Evolutionary conservation across 2,113 vertebrate species (phyloP).

Genomic region (Anarrhichthys ocellatus): DNA sequence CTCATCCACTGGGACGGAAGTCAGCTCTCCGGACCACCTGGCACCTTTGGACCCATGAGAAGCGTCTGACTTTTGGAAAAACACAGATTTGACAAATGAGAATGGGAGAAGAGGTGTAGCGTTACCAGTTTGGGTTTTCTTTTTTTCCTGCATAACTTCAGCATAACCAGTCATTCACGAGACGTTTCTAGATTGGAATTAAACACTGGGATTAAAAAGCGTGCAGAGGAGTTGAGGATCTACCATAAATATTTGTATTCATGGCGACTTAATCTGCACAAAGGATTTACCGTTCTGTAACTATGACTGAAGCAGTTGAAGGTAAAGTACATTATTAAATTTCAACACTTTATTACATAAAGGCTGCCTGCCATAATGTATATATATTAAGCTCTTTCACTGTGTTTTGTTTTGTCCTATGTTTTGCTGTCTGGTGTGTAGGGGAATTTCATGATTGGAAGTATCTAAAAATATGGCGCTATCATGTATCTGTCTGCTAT

Average conservation of each 20-base stretch:
- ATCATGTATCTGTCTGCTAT: slow-evolving; percentile 69
- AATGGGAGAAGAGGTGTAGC: slow-evolving; percentile 23
- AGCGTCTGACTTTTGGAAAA: slow-evolving; percentile 23
- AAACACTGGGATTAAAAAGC: slow-evolving; percentile 48
- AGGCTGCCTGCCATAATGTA: too few species aligned
- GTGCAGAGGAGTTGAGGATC: slow-evolving; percentile 31
- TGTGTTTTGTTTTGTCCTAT: slow-evolving; percentile 32
- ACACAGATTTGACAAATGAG: slow-evolving; percentile 3
- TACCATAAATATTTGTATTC: slow-evolving; percentile 26
- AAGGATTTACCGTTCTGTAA: slow-evolving; percentile 49
- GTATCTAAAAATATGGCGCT: slow-evolving; percentile 74
- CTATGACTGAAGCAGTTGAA: slow-evolving; percentile 74
- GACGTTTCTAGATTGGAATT: slow-evolving; percentile 25
- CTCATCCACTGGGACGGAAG: slow-evolving; percentile 36
- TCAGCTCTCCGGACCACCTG: slow-evolving; percentile 14
- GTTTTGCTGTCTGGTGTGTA: slow-evolving; percentile 20
- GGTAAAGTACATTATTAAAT: slow-evolving; percentile 54
- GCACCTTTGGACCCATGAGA: not conserved
- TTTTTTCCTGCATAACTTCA: not conserved
- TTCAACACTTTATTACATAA: not conserved
- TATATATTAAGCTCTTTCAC: not conserved
- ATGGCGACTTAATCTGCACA: slow-evolving; percentile 56
- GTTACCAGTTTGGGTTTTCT: slow-evolving; percentile 2
- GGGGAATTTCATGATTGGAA: slow-evolving; percentile 47
- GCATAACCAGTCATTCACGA: not conserved